Percentiles rank a stretch among this genome's conserved stretches.
These are phyloP conservation scores for Coilia nasus DNA, from an alignment of 2,797 vertebrate species.

Conservation along the genomic window DNA sequence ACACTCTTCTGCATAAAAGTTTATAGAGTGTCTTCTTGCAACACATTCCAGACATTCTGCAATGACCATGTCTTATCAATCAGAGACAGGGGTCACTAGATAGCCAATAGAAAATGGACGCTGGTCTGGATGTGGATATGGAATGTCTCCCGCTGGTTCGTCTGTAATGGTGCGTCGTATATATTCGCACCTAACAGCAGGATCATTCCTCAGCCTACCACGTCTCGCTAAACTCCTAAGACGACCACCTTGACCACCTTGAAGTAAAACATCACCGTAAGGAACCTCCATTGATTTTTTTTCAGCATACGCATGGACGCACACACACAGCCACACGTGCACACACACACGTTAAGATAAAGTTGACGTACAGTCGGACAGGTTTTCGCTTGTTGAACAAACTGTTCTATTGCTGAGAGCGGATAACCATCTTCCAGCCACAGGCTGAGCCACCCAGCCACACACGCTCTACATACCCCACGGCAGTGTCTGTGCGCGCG, in stretches of 20 bases:
- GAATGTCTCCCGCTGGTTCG: background rate
- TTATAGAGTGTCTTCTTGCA: background rate
- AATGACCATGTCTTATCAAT: background rate
- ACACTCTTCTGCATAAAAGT: too few species aligned
- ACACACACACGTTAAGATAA: background rate
- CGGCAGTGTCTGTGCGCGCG: background rate
- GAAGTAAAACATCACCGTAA: slow-evolving; percentile 4
- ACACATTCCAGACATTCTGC: background rate
- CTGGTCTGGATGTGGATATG: background rate
- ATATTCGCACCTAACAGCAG: background rate
- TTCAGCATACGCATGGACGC: background rate
- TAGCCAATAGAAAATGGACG: background rate
- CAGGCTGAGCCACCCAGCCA: slow-evolving; percentile 9
- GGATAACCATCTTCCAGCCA: background rate
- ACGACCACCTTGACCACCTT: background rate
- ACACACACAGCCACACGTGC: background rate
- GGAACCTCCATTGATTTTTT: background rate
- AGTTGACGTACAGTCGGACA: background rate
- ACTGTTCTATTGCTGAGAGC: background rate
- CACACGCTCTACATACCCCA: background rate
- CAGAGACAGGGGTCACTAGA: background rate
- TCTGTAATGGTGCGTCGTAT: background rate
- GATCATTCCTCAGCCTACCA: background rate
- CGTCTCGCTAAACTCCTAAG: background rate
- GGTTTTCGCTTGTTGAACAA: slow-evolving; percentile 3